Percentiles rank a stretch among this genome's conserved stretches.
These are phyloP conservation scores for Chelonus insularis DNA, from an alignment of 1,140 invertebrate species.

Conservation along the genomic window DNA sequence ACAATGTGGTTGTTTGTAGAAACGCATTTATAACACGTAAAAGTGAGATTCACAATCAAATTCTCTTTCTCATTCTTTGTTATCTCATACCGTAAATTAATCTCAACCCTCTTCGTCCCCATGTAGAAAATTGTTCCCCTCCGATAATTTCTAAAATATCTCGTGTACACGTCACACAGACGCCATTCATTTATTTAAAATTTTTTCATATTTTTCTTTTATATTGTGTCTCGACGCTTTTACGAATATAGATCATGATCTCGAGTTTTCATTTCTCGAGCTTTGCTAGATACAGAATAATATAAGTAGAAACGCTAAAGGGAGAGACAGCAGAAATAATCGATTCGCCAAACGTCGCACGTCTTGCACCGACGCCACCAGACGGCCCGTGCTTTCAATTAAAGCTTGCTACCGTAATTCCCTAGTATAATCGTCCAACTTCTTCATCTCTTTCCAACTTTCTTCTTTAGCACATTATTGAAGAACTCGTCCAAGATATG, in stretches of 20 bases:
- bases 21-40: slow-evolving; percentile 55
- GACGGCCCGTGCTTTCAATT: slow-evolving; percentile 47
- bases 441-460: slow-evolving; percentile 24
- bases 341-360: slow-evolving; percentile 29
- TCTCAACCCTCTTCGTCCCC: slow-evolving; percentile 38
- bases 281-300: background rate
- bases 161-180: slow-evolving; percentile 19
- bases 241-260: slow-evolving; percentile 7
- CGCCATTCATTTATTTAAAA: background rate
- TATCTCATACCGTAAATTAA: slow-evolving; percentile 58
- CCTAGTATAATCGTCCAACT: background rate
- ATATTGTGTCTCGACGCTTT: slow-evolving; percentile 3
- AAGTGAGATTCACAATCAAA: slow-evolving; percentile 52
- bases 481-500: slow-evolving; percentile 34
- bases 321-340: slow-evolving; percentile 23
- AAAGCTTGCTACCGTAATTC: slow-evolving; percentile 19
- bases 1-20: slow-evolving; percentile 30
- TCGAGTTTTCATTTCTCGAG: background rate
- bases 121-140: slow-evolving; percentile 20
- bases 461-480: slow-evolving; percentile 39
- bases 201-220: background rate
- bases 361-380: slow-evolving; percentile 34
- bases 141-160: slow-evolving; percentile 47
- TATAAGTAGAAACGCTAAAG: slow-evolving; percentile 2
- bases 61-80: slow-evolving; percentile 47